Conservation (phyloP, 2,888 invertebrate species). For the Alsophila aescularia region DNA sequence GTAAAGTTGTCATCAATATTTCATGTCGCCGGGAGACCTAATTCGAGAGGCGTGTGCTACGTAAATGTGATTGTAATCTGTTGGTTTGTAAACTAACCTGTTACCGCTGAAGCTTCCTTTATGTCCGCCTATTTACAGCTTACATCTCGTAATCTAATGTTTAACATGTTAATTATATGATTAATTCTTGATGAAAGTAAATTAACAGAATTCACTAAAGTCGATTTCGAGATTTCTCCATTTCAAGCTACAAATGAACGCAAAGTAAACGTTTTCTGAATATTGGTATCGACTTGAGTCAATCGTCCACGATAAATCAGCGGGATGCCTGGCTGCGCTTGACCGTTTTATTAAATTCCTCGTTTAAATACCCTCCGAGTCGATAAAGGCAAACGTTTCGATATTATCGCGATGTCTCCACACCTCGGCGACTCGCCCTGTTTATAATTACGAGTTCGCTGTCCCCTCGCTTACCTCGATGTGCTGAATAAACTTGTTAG, state of each 20-base stretch:
- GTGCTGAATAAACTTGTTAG: conserved; percentile 24
- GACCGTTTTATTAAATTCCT: conserved; percentile 74
- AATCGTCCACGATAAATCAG: conserved; percentile 58
- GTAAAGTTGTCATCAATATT: conserved; percentile 60
- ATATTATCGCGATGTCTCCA: conserved; percentile 75
- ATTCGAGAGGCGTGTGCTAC: conserved; percentile 48
- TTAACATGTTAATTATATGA: neutral
- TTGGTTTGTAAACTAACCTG: conserved; percentile 27
- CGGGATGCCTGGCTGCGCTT: conserved; percentile 47
- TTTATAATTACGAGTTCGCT: conserved; percentile 62
- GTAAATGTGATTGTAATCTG: conserved; percentile 52
- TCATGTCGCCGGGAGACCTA: conserved; percentile 55
- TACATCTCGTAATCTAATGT: neutral
- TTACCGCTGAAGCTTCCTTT: neutral
- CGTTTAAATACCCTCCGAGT: conserved; percentile 68
- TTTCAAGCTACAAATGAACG: neutral
- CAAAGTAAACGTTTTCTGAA: neutral
- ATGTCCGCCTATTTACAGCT: conserved; percentile 7
- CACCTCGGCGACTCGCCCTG: conserved; percentile 66
- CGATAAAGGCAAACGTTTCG: conserved; percentile 66
- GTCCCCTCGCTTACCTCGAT: conserved; percentile 37
- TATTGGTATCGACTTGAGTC: conserved; percentile 14
- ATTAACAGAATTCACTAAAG: neutral
- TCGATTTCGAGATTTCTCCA: neutral
- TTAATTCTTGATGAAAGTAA: neutral